Percentiles rank a stretch among this genome's conserved stretches.
phyloP scores from a whole-genome alignment of 2,888 invertebrate genomes.

The Prenolepis imparis region DNA sequence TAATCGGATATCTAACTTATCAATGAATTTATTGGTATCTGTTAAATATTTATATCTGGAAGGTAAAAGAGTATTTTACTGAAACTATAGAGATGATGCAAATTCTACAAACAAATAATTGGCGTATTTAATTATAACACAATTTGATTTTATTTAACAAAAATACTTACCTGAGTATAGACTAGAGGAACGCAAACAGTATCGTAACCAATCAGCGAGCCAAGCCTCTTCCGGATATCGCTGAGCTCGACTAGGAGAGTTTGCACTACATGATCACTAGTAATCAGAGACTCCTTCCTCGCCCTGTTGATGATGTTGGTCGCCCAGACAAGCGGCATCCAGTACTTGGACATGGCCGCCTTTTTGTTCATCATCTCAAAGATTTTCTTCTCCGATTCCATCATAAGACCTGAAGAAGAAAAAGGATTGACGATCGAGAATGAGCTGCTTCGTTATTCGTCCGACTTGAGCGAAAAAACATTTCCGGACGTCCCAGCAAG shows the following conservation, averaged over 20 bases:
- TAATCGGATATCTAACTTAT: neutral
- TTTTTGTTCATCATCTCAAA: constrained; percentile 96
- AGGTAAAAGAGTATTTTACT: neutral
- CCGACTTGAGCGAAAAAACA: constrained; percentile 22
- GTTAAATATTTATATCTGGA: neutral
- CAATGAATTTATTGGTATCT: neutral
- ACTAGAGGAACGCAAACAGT: constrained; percentile 97
- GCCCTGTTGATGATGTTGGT: constrained; percentile 96
- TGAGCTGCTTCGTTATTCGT: constrained; percentile 29
- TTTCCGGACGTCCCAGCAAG: constrained; percentile 59
- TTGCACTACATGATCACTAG: constrained; percentile 96
- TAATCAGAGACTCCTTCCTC: constrained; percentile 93
- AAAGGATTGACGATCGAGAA: neutral
- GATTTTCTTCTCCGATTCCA: constrained; percentile 96
- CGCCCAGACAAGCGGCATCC: constrained; percentile 98
- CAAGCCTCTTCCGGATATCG: constrained; percentile 94
- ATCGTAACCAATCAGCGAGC: constrained; percentile 95
- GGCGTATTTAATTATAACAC: neutral
- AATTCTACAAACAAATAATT: neutral
- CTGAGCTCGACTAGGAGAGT: constrained; percentile 96
- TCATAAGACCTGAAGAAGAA: constrained; percentile 92
- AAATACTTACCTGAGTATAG: constrained; percentile 93
- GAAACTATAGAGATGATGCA: neutral
- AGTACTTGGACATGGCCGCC: constrained; percentile 96
- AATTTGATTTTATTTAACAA: neutral